These are phyloP conservation scores for Pluvialis apricaria DNA, from an alignment of 2,113 vertebrate genomes.

Conservation along the genomic window DNA sequence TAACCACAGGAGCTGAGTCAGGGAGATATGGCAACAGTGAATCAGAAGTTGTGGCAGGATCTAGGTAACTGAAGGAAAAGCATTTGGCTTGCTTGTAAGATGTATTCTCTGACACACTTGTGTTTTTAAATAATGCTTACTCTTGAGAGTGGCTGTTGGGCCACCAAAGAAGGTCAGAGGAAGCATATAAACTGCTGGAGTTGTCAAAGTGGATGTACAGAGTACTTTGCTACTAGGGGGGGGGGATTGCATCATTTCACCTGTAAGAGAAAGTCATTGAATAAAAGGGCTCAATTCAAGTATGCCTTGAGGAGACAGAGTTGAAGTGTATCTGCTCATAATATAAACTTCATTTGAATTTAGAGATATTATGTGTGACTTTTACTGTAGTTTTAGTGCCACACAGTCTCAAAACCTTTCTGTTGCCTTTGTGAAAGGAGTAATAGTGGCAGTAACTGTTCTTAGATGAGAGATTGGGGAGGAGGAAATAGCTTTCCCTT, in stretches of 20 bases:
- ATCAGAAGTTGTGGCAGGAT: too few relatives aligned
- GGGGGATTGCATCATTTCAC: not conserved
- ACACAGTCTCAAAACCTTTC: not conserved
- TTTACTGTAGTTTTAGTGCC: not conserved
- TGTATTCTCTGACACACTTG: not conserved
- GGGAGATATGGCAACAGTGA: too few relatives aligned
- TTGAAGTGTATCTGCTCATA: not conserved
- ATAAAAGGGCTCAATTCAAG: not conserved
- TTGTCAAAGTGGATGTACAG: not conserved
- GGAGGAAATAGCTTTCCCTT: not conserved
- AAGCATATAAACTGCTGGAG: not conserved
- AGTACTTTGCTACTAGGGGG: not conserved
- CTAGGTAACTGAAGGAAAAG: too few relatives aligned
- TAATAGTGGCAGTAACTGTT: not conserved
- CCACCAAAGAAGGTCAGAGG: not conserved
- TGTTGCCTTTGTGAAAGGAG: not conserved
- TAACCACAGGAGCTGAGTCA: too few relatives aligned
- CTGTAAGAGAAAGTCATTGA: not conserved
- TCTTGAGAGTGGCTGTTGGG: not conserved
- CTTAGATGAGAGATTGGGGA: fast-evolving
- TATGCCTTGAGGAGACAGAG: not conserved
- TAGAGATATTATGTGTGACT: not conserved
- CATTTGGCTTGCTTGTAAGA: not conserved
- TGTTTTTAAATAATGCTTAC: not conserved
- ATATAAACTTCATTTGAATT: not conserved